Base-by-base conservation (phyloP, 2,797 vertebrate genomes). In the Hyperoplus immaculatus region DNA sequence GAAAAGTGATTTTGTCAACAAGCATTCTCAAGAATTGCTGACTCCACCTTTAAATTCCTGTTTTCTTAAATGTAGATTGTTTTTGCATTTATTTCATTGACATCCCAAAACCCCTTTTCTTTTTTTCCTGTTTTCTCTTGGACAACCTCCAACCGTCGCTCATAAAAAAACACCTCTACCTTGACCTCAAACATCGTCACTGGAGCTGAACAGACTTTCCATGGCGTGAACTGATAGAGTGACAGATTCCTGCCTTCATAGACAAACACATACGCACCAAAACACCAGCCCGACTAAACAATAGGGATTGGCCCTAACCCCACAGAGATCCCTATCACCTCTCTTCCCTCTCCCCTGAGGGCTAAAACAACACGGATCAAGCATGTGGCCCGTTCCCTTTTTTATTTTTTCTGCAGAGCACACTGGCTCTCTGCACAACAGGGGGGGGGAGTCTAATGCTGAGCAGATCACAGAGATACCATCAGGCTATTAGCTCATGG, bases 341-440 rank as follows among this genome's bases (percentile, higher is more conserved):
- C 85, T 75, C 85, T 88, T 83, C 86, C 83, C 77, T 84, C 77
- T 91, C 89, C 91, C 91, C 89, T 72, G 89, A 91, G 90, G 93
- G 90, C 88, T 91, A 93, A 92, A 93, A 91, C 86, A 93, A 94
- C 92, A 92, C 4, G 63, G 82, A 87, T 86, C 85, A 93, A 86
- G 29, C 84, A 90, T 93, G 90, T 81, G 90, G 86, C 66, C 81
- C 57, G 71, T 88, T 29, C 29, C 29, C 29, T 29, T 29, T 29
- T 29, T 29, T 29, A 29, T 29, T 93, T 90, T 83, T 62, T 77
- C 74, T 90, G 79, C 66, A 56, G 81, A 84, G 55, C 72, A 21
- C 87, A 75, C 80, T 64, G 77, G 61, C 83, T 75, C 81, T 77
- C 49, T 46, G 68, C 87, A 76, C 82, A 83, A 86, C 80, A 18